Evolutionary conservation across 2,888 invertebrate genomes (phyloP).

Genomic region (Conops quadrifasciatus): DNA sequence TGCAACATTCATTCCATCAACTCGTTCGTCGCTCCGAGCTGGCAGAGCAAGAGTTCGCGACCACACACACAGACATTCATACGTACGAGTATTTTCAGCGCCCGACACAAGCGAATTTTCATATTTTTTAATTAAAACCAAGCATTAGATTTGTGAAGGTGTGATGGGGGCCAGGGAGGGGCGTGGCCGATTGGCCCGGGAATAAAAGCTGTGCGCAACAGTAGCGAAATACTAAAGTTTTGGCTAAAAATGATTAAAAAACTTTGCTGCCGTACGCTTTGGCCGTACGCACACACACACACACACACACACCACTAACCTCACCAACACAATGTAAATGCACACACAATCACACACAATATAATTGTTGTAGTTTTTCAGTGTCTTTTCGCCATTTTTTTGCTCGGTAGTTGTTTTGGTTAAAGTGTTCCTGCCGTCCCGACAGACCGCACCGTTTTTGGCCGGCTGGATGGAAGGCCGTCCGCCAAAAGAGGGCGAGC

Average conservation of each 20-base stretch:
- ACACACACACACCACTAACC: neutral
- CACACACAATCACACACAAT: constrained; percentile 30
- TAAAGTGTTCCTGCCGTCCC: too few relatives aligned
- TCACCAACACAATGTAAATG: constrained; percentile 16
- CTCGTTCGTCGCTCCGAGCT: too few relatives aligned
- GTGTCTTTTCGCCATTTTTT: too few relatives aligned
- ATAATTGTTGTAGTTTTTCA: neutral
- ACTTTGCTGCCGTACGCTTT: constrained; percentile 49
- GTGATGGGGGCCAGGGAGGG: neutral
- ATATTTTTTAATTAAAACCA: constrained; percentile 37
- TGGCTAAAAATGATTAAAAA: constrained; percentile 56
- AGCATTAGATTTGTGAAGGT: neutral
- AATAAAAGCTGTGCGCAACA: neutral
- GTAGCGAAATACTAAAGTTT: constrained; percentile 19
- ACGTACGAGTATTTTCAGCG: too few relatives aligned
- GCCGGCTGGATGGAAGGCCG: too few relatives aligned
- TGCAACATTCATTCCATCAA: too few relatives aligned
- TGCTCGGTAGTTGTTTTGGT: too few relatives aligned
- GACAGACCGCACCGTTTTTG: too few relatives aligned
- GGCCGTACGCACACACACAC: constrained; percentile 44
- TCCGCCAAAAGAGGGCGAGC: too few relatives aligned
- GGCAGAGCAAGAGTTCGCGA: too few relatives aligned
- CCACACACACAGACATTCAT: too few relatives aligned
- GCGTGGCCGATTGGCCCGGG: neutral
- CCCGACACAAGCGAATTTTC: constrained; percentile 1